These are phyloP conservation scores for Clarias macrocephalus DNA, from an alignment of 2,113 vertebrate species.

Conservation along the genomic window DNA sequence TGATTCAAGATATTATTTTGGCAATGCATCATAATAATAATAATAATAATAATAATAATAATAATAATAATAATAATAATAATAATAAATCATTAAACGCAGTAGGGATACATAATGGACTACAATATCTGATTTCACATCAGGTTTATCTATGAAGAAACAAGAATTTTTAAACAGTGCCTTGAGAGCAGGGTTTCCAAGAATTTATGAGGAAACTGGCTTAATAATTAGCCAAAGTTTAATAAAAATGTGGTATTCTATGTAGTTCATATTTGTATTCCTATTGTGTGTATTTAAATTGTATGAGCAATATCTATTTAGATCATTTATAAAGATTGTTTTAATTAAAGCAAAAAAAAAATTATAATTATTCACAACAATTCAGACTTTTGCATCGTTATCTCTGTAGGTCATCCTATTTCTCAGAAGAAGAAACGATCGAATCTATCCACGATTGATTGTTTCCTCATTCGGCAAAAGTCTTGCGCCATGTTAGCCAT, in stretches of 20 bases:
- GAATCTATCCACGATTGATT: slow-evolving; percentile 75
- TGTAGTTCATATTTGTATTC: background rate
- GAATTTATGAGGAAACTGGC: background rate
- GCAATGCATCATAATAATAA: too few species aligned
- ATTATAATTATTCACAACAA: background rate
- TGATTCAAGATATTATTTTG: too few species aligned
- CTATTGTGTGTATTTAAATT: background rate
- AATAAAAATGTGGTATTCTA: too few species aligned
- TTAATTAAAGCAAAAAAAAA: background rate
- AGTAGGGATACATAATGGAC: background rate
- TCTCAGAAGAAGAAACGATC: background rate
- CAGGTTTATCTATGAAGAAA: background rate
- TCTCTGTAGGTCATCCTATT: background rate
- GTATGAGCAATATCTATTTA: background rate
- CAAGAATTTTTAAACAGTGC: background rate
- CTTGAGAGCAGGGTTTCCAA: background rate
- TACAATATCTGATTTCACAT: background rate
- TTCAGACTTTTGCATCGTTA: background rate
- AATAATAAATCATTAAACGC: background rate
- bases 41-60: too few species aligned
- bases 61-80: background rate
- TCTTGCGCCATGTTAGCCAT: slow-evolving; percentile 73
- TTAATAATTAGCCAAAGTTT: background rate
- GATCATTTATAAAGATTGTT: background rate
- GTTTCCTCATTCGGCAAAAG: slow-evolving; percentile 83